Percentiles rank a stretch among this genome's conserved stretches.
Conservation (phyloP, 2,797 vertebrate genomes). For the Brotula barbata region DNA sequence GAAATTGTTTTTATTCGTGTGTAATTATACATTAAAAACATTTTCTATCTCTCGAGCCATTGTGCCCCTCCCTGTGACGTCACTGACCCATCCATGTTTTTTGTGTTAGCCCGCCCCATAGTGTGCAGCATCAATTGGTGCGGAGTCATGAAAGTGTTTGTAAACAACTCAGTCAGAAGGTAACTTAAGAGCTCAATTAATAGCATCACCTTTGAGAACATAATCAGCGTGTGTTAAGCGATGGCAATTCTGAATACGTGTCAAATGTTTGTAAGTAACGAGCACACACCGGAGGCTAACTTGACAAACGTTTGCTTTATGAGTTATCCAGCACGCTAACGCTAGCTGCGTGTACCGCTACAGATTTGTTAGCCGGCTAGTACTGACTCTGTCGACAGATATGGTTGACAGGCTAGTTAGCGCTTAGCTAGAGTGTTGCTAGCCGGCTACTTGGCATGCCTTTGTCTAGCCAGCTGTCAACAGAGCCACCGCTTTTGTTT, state of each 20-base stretch:
- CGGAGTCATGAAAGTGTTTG: conserved; percentile 85
- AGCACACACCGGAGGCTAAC: conserved; percentile 1
- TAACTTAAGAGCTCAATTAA: conserved; percentile 57
- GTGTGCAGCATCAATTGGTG: conserved; percentile 58
- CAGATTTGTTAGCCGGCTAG: conserved; percentile 42
- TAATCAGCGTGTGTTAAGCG: neutral
- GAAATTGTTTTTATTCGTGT: no score
- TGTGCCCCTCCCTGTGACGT: no score
- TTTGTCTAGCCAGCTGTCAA: conserved; percentile 47
- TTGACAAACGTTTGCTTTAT: conserved; percentile 30
- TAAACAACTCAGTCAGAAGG: conserved; percentile 79
- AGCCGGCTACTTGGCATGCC: conserved; percentile 41
- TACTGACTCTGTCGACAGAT: neutral
- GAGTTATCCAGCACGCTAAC: conserved; percentile 36
- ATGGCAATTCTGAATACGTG: neutral
- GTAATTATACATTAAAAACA: no score
- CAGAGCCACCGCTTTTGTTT: neutral
- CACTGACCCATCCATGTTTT: conserved; percentile 26
- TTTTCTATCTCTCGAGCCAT: no score
- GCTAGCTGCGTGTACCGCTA: conserved; percentile 1
- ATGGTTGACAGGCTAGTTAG: conserved; percentile 30
- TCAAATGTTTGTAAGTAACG: neutral
- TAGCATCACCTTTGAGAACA: neutral
- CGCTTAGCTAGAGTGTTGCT: conserved; percentile 15
- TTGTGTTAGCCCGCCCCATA: conserved; percentile 14